These are phyloP conservation scores for Notocelia uddmanniana DNA, from an alignment of 2,888 invertebrate genomes.

Conservation along the genomic window DNA sequence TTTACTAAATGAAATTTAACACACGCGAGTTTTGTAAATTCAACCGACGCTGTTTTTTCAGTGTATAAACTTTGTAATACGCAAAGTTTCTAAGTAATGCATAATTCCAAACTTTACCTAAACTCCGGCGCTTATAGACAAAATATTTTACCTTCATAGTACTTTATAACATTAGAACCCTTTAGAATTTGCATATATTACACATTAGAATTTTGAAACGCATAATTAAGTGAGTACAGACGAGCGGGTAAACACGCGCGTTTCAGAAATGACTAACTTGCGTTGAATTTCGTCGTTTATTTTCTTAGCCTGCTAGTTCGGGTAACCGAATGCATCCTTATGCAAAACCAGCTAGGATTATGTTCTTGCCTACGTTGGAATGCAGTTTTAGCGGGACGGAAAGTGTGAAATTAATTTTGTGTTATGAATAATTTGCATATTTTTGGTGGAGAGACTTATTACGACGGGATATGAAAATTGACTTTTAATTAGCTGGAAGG, in stretches of 20 bases:
- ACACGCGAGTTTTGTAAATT: too few species aligned
- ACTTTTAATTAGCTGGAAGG: neutral
- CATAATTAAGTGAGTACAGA: slow-evolving; percentile 67
- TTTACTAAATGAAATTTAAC: too few species aligned
- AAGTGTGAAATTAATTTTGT: slow-evolving; percentile 25
- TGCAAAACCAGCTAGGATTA: slow-evolving; percentile 29
- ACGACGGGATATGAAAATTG: neutral
- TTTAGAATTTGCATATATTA: slow-evolving; percentile 78
- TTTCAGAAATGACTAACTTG: slow-evolving; percentile 3
- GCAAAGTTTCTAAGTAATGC: slow-evolving; percentile 49
- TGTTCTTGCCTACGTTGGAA: slow-evolving; percentile 18
- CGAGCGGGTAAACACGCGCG: slow-evolving; percentile 49
- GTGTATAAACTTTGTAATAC: slow-evolving; percentile 46
- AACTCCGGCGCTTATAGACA: slow-evolving; percentile 57
- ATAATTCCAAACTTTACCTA: slow-evolving; percentile 54
- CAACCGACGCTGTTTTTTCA: too few species aligned
- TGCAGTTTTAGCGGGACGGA: slow-evolving; percentile 24
- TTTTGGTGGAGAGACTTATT: slow-evolving; percentile 2
- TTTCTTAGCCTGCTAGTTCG: slow-evolving; percentile 25
- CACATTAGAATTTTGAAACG: slow-evolving; percentile 71
- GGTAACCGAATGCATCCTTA: slow-evolving; percentile 29
- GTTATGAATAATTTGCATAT: slow-evolving; percentile 21
- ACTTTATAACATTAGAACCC: slow-evolving; percentile 67
- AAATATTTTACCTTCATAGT: slow-evolving; percentile 71
- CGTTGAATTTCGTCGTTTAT: slow-evolving; percentile 34